Percentiles rank a stretch among this genome's conserved stretches.
phyloP scores from a whole-genome alignment of 1,140 invertebrate species.

The Homalodisca vitripennis region DNA sequence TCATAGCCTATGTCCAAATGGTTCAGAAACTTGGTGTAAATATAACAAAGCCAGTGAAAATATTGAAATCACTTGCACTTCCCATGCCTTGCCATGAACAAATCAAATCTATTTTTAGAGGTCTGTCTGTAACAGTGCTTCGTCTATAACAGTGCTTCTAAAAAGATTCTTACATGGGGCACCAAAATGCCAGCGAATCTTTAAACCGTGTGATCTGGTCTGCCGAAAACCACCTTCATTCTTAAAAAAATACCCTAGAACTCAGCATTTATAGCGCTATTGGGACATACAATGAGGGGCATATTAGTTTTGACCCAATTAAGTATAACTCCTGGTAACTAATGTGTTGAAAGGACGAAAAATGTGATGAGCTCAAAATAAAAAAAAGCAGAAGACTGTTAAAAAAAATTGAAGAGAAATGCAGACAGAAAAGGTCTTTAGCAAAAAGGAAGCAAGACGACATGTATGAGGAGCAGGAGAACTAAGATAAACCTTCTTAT shows the following conservation, averaged over 20 bases:
- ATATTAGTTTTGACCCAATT: neutral
- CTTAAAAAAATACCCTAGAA: slow-evolving; percentile 21
- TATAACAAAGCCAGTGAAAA: slow-evolving; percentile 2
- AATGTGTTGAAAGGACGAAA: neutral
- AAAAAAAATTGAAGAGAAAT: slow-evolving; percentile 22
- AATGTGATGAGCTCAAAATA: neutral
- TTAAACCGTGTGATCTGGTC: neutral
- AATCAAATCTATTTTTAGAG: slow-evolving; percentile 1
- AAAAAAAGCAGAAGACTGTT: neutral
- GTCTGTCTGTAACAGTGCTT: too few relatives aligned
- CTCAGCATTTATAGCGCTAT: slow-evolving; percentile 28
- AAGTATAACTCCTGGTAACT: neutral
- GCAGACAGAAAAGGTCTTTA: slow-evolving; percentile 4
- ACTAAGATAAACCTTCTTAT: too few relatives aligned
- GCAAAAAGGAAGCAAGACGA: slow-evolving; percentile 21
- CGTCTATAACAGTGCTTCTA: neutral
- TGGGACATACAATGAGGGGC: slow-evolving; percentile 24
- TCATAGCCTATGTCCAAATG: slow-evolving; percentile 40
- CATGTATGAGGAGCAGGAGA: slow-evolving; percentile 18
- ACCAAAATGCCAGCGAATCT: neutral
- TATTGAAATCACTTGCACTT: neutral
- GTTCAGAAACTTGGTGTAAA: slow-evolving; percentile 42
- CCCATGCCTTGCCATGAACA: neutral
- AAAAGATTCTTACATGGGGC: neutral
- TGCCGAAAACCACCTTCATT: slow-evolving; percentile 31